Base-by-base conservation (phyloP, 2,888 invertebrate species). In the Unio delphinus region DNA sequence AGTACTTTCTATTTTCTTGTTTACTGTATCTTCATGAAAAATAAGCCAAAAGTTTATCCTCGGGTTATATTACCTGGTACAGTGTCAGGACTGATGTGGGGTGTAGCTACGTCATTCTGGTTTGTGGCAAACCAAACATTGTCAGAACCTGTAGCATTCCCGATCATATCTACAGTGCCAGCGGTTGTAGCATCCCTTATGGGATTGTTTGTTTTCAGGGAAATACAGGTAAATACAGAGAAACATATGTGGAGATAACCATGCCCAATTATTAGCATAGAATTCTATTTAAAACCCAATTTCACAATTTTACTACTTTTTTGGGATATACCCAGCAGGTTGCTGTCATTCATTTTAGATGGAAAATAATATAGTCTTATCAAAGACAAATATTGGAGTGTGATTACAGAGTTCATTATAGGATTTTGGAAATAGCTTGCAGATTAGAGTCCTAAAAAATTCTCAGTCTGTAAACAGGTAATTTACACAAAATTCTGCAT, bases 101-200 rank as follows among this genome's bases (percentile, higher is more conserved):
- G 86, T 6, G 75, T 90, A 11, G 92, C 90, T 28, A 89, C 90
- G n/a, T 80, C 88, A 7, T 83, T 87, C 58, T 92, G 91, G 87
- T 91, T 92, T 82, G 81, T 92, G 20, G 91, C 92, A 45, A 92
- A 92, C 81, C 85, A 89, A 68, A 82, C 85, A 4, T 83, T 92
- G 54, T 90, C 90, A 1, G 90, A 91, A 75, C 83, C 91, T n/a
- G 89, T 91, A 67, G 88, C 90, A 30, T 91, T 91, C 74, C 91
- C 91, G 20, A 91, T 91, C 62, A 87, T 91, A 20, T 88, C 91
- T 26, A 89, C 91, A 54, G 84, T 88, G 30, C 91, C 91, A 5
- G 89, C 88, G 20, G 87, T 91, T 56, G 83, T 91, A 34, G 91
- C 90, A 4, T 86, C 91, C 0, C 67, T 83, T 62, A 90, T 91